A percentile compares a stretch with the other conserved stretches of the same genome.
phyloP scores from a whole-genome alignment of 2,797 vertebrate genomes.

The Propithecus deckenii region DNA sequence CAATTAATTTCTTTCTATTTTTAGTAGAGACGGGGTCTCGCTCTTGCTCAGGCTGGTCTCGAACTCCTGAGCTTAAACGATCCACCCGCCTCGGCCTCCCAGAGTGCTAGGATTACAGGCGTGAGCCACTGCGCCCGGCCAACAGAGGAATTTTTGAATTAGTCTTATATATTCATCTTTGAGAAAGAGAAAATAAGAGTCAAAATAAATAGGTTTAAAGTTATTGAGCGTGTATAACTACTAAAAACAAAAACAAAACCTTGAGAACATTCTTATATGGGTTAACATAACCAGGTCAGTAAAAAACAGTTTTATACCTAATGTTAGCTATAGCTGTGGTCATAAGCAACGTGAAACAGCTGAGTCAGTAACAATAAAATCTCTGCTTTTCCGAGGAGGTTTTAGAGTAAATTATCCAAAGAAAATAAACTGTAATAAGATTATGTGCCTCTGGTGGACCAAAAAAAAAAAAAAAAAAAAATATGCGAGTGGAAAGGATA shows the following conservation, averaged over 20 bases:
- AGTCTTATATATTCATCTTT: not conserved
- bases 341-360: not conserved
- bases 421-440: not conserved
- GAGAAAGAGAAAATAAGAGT: not conserved
- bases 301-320: not conserved
- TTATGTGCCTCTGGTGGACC: not conserved
- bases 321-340: not conserved
- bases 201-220: not conserved
- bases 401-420: not conserved
- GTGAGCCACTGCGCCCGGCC: too few species aligned
- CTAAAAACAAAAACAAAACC: not conserved
- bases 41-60: too few species aligned
- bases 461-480: not conserved
- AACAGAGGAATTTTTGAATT: not conserved
- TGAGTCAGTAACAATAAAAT: not conserved
- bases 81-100: too few species aligned
- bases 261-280: not conserved
- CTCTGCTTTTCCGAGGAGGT: not conserved
- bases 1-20: too few species aligned
- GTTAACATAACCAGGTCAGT: not conserved
- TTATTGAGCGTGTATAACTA: not conserved
- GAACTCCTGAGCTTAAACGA: too few species aligned
- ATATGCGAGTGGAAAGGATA: not conserved
- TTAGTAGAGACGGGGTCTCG: too few species aligned
- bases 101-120: too few species aligned